Base-by-base conservation (phyloP, 1,140 invertebrate genomes). In the Lordiphosa stackelbergi region DNA sequence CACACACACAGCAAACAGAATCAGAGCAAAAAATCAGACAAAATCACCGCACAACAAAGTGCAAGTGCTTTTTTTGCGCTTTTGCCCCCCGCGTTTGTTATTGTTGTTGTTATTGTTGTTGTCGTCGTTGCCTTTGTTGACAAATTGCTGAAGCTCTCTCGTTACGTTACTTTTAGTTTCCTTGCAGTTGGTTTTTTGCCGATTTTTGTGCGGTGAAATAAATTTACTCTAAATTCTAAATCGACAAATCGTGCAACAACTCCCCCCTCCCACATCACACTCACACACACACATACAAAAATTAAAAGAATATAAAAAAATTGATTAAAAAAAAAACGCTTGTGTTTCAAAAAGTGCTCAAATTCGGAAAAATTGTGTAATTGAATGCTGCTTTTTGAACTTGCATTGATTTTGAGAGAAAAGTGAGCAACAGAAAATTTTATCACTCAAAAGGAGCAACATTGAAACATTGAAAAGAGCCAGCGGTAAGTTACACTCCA, bases 211-310 rank as follows among this genome's bases (percentile, higher is more conserved):
- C 61, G 64, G 49, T 64, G 38, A 40, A 58, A 53, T 53, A 35
- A 63, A 56, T 28, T 31, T 31, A 56, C 59, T 61, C 73, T 41
- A 63, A 72, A 72, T 77, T 75, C 54, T 5, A 64, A 78, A 64
- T 72, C 73, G 53, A 52, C 62, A 31, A 43, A 58, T 41, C 34
- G 43, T 54, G 55, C 34, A 68, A 47, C 35, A 19, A 43, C 37
- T 8, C 16, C 13, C 40, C 34, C n/a, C 19, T 3, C 8, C 28
- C 24, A 41, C 31, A 57, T 48, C 4, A 8, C 5, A 40, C 24
- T 53, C 4, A 11, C 8, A 40, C 24, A 41, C 31, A 57, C 24
- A 36, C 37, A 47, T 28, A 59, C 9, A 11, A 24, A 22, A 52
- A 55, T 34, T 58, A 12, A 73, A 66, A 71, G 38, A 47, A 51